Evolutionary conservation across 2,797 vertebrate genomes (phyloP).

Genomic region (Hoplostethus atlanticus): DNA sequence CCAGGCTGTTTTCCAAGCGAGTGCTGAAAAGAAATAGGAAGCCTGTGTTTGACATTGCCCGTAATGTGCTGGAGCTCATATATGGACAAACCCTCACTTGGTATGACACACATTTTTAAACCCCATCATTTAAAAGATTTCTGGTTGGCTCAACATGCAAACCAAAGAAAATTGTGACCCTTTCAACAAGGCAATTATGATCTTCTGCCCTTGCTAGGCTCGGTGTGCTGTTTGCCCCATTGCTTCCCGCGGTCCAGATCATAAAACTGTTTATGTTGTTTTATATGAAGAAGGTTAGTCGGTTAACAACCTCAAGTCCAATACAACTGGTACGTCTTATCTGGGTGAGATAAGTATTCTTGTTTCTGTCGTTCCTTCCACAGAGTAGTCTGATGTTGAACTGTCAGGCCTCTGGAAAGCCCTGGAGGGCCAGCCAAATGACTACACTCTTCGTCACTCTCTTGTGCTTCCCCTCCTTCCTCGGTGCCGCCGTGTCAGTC

Average conservation of each 20-base stretch:
- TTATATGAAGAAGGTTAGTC: slow-evolving; percentile 89
- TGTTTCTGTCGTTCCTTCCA: background rate
- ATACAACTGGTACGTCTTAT: background rate
- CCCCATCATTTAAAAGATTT: background rate
- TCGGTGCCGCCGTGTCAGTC: slow-evolving; percentile 82
- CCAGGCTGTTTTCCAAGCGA: slow-evolving; percentile 83
- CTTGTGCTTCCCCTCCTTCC: slow-evolving; percentile 89
- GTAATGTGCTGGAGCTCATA: slow-evolving; percentile 91
- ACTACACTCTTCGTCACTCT: slow-evolving; percentile 86
- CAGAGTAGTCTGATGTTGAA: slow-evolving; percentile 89
- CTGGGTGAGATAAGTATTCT: background rate
- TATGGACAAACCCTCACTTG: slow-evolving; percentile 93
- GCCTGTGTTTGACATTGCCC: slow-evolving; percentile 90
- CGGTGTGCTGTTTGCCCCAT: slow-evolving; percentile 87
- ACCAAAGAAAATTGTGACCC: background rate
- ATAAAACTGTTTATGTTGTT: slow-evolving; percentile 90
- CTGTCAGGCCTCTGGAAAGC: slow-evolving; percentile 88
- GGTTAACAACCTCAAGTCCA: too few species aligned
- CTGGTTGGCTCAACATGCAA: background rate
- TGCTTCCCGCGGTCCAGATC: slow-evolving; percentile 88
- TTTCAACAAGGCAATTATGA: background rate
- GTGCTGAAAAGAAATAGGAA: slow-evolving; percentile 76
- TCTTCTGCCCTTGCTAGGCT: slow-evolving; percentile 80
- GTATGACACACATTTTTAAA: slow-evolving; percentile 64
- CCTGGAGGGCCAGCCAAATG: slow-evolving; percentile 91